Evolutionary conservation across 2,113 vertebrate genomes (phyloP).

Genomic region (Aegypius monachus): DNA sequence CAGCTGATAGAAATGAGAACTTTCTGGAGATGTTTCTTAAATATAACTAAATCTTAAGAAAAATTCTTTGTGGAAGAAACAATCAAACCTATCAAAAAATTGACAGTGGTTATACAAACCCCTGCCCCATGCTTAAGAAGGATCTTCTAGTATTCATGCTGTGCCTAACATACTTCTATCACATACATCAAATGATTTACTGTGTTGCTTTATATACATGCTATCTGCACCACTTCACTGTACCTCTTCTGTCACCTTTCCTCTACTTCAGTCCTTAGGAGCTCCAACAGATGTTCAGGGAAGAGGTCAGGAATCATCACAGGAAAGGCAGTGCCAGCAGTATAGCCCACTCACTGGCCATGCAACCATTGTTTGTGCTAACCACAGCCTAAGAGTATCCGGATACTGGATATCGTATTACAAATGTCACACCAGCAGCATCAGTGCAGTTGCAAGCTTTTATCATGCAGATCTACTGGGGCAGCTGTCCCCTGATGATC

Average conservation of each 20-base stretch:
- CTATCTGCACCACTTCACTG: not conserved
- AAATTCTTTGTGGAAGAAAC: not conserved
- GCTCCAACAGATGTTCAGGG: rapidly evolving
- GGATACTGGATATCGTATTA: not conserved
- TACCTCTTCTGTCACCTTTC: not conserved
- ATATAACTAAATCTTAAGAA: not conserved
- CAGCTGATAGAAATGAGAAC: not conserved
- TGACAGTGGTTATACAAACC: not conserved
- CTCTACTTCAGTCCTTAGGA: not conserved
- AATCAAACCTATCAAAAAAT: not conserved
- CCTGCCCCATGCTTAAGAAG: not conserved
- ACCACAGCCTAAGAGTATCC: not conserved
- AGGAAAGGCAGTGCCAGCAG: not conserved
- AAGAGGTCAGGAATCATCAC: not conserved
- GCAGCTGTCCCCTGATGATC: not conserved
- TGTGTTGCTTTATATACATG: not conserved
- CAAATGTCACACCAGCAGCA: not conserved
- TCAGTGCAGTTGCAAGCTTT: not conserved
- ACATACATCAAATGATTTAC: not conserved
- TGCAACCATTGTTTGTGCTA: not conserved
- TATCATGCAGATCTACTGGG: not conserved
- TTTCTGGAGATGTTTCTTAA: not conserved
- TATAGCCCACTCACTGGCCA: not conserved
- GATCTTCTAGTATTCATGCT: not conserved
- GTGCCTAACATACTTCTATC: not conserved